These are phyloP conservation scores for Pristionchus mayeri DNA, from an alignment of 2,888 invertebrate species.

Conservation along the genomic window DNA sequence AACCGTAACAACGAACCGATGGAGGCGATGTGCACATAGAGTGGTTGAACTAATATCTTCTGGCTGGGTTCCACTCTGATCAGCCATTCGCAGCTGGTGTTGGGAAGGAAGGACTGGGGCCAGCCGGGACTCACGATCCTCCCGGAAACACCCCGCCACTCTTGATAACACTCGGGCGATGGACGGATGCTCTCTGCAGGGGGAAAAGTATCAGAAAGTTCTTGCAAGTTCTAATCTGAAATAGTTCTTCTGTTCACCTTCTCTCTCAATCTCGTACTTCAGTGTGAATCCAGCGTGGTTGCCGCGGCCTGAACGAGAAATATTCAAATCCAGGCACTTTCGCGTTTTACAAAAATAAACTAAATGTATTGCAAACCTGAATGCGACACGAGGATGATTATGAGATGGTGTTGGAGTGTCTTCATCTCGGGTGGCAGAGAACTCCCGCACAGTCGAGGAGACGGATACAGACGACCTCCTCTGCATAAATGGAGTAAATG, in stretches of 20 bases:
- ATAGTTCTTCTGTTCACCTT: background rate
- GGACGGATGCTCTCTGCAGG: slow-evolving; percentile 1
- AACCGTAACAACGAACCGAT: too few species aligned
- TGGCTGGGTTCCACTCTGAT: background rate
- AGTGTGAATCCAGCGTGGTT: background rate
- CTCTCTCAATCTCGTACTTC: background rate
- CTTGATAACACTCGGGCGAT: background rate
- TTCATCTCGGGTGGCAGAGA: background rate
- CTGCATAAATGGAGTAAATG: background rate
- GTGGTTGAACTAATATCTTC: slow-evolving; percentile 17
- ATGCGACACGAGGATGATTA: background rate
- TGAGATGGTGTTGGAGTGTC: slow-evolving; percentile 10
- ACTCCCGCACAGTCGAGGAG: background rate
- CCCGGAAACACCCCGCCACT: background rate
- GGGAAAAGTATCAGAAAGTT: too few species aligned
- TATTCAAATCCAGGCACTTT: too few species aligned
- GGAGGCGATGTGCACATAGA: background rate
- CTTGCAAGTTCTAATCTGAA: too few species aligned
- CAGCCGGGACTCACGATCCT: background rate
- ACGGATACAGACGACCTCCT: background rate
- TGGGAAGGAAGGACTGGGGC: slow-evolving; percentile 16
- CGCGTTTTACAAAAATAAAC: too few species aligned
- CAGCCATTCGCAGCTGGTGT: slow-evolving; percentile 27
- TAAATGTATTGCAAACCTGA: too few species aligned
- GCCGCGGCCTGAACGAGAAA: background rate